Base-by-base conservation (phyloP, 2,797 vertebrate genomes). In the Sciurus carolinensis region DNA sequence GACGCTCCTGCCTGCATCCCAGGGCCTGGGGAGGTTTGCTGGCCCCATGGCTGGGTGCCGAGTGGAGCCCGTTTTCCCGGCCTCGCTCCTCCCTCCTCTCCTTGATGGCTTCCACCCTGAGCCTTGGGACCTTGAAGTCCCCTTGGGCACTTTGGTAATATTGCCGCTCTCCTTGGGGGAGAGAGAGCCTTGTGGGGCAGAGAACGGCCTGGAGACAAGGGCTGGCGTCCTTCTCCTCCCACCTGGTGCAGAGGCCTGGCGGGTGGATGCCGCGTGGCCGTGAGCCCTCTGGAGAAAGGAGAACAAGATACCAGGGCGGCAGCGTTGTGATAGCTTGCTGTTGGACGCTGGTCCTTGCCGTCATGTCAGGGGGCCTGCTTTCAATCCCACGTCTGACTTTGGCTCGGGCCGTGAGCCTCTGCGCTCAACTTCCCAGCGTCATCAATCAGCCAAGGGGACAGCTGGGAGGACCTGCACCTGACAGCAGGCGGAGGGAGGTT, bases 321-420 rank as follows among this genome's bases (percentile, higher is more conserved):
- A 44, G 20, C 44, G 8, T 13, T 1, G 0, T 17, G 4, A 6
- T 39, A 50, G 36, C 28, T 44, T 44, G 30, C 24, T 11, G 1
- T 11, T 44, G 17, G 44, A 75, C 17, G 47, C 71, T 50, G 71
- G 8, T 67, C 52, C 71, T 11, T 54, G 86, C 79, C 24, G 10
- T 93, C 54, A 57, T 9, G 44, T 47, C 44, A 47, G n/a, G 44
- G 50, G 62, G n/a, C 75, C 47, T 77, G 44, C 87, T 80, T 79
- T 83, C 50, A 81, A 75, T 85, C 6, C 71, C 64, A 22, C 44
- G 3, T 57, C 57, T 77, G 72, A 67, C 80, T 85, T 79, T 30
- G 73, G 52, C 95, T 67, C 0, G 0, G 82, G 75, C 36, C 39
- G 0, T 3, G 57, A 67, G 18, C 72, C 30, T 42, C 18, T 11